A percentile compares a stretch with the other conserved stretches of the same genome.
Conservation (phyloP, 2,888 invertebrate genomes). For the Agonum fuliginosum region DNA sequence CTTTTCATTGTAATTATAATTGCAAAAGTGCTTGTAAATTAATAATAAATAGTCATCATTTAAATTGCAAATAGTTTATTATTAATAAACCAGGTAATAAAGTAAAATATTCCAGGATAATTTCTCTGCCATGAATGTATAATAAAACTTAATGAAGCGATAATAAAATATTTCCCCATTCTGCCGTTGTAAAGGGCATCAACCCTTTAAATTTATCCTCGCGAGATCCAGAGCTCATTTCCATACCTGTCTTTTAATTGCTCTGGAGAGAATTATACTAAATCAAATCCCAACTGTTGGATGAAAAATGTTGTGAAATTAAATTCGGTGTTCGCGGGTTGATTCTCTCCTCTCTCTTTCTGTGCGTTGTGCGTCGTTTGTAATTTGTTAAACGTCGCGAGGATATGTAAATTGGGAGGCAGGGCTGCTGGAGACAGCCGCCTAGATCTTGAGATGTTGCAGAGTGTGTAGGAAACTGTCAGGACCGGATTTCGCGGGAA, state of each 20-base stretch:
- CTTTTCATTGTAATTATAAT: too few species aligned
- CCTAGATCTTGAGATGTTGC: conserved; percentile 37
- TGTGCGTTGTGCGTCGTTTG: conserved; percentile 40
- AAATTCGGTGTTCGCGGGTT: conserved; percentile 32
- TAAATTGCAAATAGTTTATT: conserved; percentile 18
- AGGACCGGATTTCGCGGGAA: conserved; percentile 23
- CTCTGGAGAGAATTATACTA: conserved; percentile 3
- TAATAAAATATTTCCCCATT: background rate
- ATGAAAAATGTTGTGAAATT: conserved; percentile 47
- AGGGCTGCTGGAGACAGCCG: conserved; percentile 35
- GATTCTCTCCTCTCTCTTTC: background rate
- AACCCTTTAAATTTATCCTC: conserved; percentile 5
- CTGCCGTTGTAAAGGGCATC: background rate
- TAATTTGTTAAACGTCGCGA: conserved; percentile 59
- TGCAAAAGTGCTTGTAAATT: too few species aligned
- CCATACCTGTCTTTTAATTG: conserved; percentile 55
- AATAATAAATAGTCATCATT: too few species aligned
- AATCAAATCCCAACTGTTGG: conserved; percentile 20
- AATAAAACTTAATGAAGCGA: conserved; percentile 11
- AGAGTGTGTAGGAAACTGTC: conserved; percentile 8
- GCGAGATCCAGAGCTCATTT: conserved; percentile 2
- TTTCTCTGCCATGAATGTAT: background rate
- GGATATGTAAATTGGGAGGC: conserved; percentile 56
- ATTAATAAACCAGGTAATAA: conserved; percentile 7
- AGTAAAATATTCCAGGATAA: background rate